Percentiles rank a stretch among this genome's conserved stretches.
These are phyloP conservation scores for Mimumesa dahlbomi DNA, from an alignment of 2,888 invertebrate species.

Conservation along the genomic window DNA sequence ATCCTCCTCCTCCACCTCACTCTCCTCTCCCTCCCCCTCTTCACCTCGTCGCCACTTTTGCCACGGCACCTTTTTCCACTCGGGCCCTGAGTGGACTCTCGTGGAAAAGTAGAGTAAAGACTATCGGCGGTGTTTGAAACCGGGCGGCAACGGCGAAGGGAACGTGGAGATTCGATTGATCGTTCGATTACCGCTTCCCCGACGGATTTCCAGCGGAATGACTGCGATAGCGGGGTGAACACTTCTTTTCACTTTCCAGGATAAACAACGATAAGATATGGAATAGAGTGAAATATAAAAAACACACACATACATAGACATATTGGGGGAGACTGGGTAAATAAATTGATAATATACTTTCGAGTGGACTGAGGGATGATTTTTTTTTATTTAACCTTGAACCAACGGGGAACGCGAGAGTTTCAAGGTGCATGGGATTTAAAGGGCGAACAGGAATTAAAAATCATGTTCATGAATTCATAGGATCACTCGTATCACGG, in stretches of 20 bases:
- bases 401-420: too few relatives aligned
- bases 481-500: too few relatives aligned
- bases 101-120: constrained; percentile 41
- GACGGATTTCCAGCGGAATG: constrained; percentile 40
- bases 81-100: constrained; percentile 44
- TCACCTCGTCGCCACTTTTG: constrained; percentile 48
- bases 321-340: too few relatives aligned
- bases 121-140: constrained; percentile 37
- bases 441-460: too few relatives aligned
- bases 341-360: too few relatives aligned
- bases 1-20: too few relatives aligned
- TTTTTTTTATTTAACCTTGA: too few relatives aligned
- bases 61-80: constrained; percentile 50
- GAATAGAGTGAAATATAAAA: constrained; percentile 12
- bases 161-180: constrained; percentile 52
- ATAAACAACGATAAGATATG: constrained; percentile 27
- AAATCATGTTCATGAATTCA: too few relatives aligned
- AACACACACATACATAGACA: not conserved
- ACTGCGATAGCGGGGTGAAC: constrained; percentile 31
- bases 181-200: constrained; percentile 52
- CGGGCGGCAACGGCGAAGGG: constrained; percentile 23
- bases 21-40: too few relatives aligned
- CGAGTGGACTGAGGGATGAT: too few relatives aligned
- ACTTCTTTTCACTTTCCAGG: constrained; percentile 41
- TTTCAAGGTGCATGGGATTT: too few relatives aligned